phyloP scores from a whole-genome alignment of 1,140 invertebrate species.

The Trichonephila clavipes region DNA sequence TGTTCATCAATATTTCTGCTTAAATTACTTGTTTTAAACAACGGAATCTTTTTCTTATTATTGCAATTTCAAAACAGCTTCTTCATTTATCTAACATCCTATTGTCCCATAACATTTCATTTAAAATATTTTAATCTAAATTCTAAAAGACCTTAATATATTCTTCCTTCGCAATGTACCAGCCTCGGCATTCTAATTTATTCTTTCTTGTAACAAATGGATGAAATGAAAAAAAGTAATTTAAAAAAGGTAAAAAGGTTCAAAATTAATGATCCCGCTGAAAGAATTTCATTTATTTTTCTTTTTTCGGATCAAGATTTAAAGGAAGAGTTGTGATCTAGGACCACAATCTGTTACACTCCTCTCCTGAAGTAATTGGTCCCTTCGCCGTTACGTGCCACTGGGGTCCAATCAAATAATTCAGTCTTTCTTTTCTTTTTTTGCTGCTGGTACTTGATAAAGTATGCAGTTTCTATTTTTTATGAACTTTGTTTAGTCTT shows the following conservation, averaged over 20 bases:
- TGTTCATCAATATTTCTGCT: too few relatives aligned
- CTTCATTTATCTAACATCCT: background rate
- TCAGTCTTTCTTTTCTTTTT: background rate
- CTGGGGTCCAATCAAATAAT: constrained; percentile 52
- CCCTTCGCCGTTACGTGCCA: constrained; percentile 46
- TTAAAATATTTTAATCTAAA: constrained; percentile 28
- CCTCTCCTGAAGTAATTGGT: constrained; percentile 35
- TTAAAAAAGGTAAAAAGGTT: constrained; percentile 13
- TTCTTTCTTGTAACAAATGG: constrained; percentile 1
- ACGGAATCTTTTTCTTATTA: too few relatives aligned
- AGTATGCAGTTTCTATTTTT: constrained; percentile 33
- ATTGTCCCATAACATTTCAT: background rate
- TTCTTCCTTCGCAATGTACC: background rate
- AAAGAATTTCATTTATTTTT: constrained; percentile 52
- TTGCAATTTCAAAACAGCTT: background rate
- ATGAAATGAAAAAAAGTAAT: background rate
- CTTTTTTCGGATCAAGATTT: background rate
- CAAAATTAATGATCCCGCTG: constrained; percentile 55
- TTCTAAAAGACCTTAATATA: constrained; percentile 5
- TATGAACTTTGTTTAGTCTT: background rate
- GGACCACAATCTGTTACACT: constrained; percentile 44
- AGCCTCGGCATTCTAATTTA: background rate
- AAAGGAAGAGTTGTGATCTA: constrained; percentile 38
- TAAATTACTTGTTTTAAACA: too few relatives aligned
- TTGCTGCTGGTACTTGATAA: background rate